Evolutionary conservation across 2,113 vertebrate species (phyloP).

Genomic region (Azemiops feae): DNA sequence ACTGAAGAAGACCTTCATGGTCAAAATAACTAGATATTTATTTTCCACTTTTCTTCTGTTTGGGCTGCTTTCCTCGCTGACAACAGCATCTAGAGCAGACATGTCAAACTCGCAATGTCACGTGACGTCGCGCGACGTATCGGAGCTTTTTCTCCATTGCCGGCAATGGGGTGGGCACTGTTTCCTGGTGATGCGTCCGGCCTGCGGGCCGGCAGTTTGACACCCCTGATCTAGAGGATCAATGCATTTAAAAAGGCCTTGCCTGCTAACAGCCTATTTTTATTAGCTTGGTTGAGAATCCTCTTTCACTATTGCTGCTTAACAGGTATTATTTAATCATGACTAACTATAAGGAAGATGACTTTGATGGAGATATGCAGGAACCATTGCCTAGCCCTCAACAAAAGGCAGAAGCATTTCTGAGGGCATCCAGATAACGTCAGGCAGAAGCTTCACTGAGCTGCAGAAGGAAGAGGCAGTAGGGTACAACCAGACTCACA

Average conservation of each 20-base stretch:
- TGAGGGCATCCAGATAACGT: too few relatives aligned
- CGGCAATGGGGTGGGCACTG: too few relatives aligned
- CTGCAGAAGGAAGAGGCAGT: too few relatives aligned
- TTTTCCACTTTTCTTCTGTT: not conserved
- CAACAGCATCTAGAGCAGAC: not conserved
- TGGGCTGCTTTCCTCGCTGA: not conserved
- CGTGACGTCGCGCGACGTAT: too few relatives aligned
- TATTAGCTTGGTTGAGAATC: not conserved
- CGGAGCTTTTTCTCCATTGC: too few relatives aligned
- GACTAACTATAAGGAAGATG: not conserved
- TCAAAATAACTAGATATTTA: not conserved
- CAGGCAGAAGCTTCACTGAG: too few relatives aligned
- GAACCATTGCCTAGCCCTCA: too few relatives aligned
- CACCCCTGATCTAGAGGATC: not conserved
- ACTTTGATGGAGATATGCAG: not conserved
- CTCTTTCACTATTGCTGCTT: not conserved
- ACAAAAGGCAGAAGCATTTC: too few relatives aligned
- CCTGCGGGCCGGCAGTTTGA: too few relatives aligned
- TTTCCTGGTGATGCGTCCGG: too few relatives aligned
- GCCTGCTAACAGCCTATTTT: not conserved
- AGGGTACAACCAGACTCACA: too few relatives aligned
- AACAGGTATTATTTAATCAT: not conserved
- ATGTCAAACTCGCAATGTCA: too few relatives aligned
- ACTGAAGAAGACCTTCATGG: not conserved
- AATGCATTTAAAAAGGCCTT: not conserved